Conservation (phyloP, 2,797 vertebrate genomes). For the Chelon auratus region DNA sequence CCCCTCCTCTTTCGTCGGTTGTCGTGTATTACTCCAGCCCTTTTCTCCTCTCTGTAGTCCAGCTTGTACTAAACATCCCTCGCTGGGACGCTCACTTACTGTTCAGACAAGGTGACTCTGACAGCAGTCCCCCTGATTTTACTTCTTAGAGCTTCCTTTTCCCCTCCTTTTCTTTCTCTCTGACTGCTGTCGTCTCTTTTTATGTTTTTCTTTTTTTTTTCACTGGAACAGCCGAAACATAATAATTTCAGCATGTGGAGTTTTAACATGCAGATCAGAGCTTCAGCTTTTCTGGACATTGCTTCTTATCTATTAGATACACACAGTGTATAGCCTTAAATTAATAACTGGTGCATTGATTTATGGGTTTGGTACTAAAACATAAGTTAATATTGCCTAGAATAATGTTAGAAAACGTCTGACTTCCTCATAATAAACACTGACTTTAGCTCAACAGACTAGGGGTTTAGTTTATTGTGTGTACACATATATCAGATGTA, state of each 20-base stretch:
- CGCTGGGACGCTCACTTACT: constrained; percentile 56
- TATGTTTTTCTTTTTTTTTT: neutral
- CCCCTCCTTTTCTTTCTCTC: neutral
- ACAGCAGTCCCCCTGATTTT: constrained; percentile 53
- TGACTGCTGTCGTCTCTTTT: neutral
- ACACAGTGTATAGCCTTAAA: no score
- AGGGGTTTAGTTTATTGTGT: neutral
- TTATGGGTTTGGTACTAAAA: neutral
- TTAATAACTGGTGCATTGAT: neutral
- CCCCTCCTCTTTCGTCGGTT: constrained; percentile 65
- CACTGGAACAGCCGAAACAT: neutral
- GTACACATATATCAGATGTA: neutral
- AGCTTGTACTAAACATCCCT: constrained; percentile 54
- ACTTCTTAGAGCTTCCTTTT: constrained; percentile 12
- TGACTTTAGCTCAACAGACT: neutral
- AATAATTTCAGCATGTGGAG: neutral
- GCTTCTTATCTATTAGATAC: neutral
- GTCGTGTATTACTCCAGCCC: constrained; percentile 42
- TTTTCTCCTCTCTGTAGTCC: constrained; percentile 37
- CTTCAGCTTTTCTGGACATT: neutral
- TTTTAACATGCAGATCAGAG: constrained; percentile 4
- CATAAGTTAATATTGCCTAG: neutral
- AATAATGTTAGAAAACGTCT: neutral
- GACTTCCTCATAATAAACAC: neutral
- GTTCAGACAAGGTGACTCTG: constrained; percentile 78